Evolutionary conservation across 2,888 invertebrate genomes (phyloP), one percentile per base, ranked within the genome.

Genomic region (Shargacucullia verbasci): DNA sequence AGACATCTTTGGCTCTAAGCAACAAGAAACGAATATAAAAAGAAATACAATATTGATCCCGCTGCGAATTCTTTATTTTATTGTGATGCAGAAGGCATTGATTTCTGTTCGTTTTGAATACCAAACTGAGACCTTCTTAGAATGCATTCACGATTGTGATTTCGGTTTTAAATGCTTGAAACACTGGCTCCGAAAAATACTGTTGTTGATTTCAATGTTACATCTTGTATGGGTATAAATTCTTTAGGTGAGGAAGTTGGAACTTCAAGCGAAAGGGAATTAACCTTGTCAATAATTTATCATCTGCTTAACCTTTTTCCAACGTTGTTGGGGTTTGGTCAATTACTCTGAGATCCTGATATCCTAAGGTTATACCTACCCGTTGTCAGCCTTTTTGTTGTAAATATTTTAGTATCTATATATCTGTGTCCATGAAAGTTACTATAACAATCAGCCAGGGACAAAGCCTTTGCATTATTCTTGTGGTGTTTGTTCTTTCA

Each of bases 101-200:
- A 25, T 39, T 43, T 54, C 12, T 50, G n/a, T 70, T 41, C 7
- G 39, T 43, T 65, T 65, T 53, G 27, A 64, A 56, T 52, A 45
- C 29, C n/a, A 31, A 52, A 39, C 37, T 33, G 11, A 7, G n/a
- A 31, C 40, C 34, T 53, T 54, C 40, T 64, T 34, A 31, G 47
- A 57, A 70, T 57, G n/a, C 4, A 45, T 34, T 41, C 31, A 48
- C 0, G 31, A 15, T 31, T n/a, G n/a, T n/a, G n/a, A 38, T 40
- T 10, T n/a, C 6, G 34, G 35, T 44, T 54, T 63, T 10, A 33
- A 34, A 43, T 46, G 12, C 20, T 13, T 10, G 20, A 56, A 33
- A 39, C 25, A 41, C 29, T 33, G 34, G 8, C 25, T 59, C 1
- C 8, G 1, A 50, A 43, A 38, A 43, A 44, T 5, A 8, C 33